Base-by-base conservation (phyloP, 2,888 invertebrate species). In the Oxycera nigricornis region DNA sequence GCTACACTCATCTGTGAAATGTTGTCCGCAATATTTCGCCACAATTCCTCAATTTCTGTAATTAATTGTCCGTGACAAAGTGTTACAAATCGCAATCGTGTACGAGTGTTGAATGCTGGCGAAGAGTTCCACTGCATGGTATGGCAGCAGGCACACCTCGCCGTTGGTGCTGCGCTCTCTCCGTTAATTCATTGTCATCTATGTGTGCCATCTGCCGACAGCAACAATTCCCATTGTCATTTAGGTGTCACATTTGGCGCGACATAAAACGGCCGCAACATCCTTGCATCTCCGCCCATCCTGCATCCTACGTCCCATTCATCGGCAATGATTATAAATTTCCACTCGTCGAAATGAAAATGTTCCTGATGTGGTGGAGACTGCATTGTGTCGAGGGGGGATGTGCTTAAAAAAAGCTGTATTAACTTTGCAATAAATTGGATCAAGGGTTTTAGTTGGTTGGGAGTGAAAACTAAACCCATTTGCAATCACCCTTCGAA, bases 21-120 rank as follows among this genome's bases (percentile, higher is more conserved):
- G 39, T 65, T n/a, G 65, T 65, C 65, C 65, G 22, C 41, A 65
- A 65, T 39, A 65, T 65, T 65, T 41, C 24, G 39, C 65, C 65
- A 65, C 65, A 39, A 39, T 39, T 55, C 30, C 35, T 70, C 70
- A 70, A 52, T 55, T 70, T 52, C 70, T 20, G 52, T 52, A 52
- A 55, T 70, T 70, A 70, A 70, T 70, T 70, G 70, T 28, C 70
- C 70, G 55, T 70, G 70, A 70, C 70, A 55, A 70, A 70, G 52
- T 52, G 70, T 35, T 52, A 55, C 70, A 70, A 70, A 70, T 70
- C 55, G 22, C 70, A 52, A 26, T 50, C 24, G 30, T 20, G 24
- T 52, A 68, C 52, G 30, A 28, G 30, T 17, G 17, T 24, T 22
- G 24, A 14, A 46, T 14, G n/a, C n/a, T n/a, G 24, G 55, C 22